Conservation (phyloP, 2,113 vertebrate species). For the Coracopsis vasa region DNA sequence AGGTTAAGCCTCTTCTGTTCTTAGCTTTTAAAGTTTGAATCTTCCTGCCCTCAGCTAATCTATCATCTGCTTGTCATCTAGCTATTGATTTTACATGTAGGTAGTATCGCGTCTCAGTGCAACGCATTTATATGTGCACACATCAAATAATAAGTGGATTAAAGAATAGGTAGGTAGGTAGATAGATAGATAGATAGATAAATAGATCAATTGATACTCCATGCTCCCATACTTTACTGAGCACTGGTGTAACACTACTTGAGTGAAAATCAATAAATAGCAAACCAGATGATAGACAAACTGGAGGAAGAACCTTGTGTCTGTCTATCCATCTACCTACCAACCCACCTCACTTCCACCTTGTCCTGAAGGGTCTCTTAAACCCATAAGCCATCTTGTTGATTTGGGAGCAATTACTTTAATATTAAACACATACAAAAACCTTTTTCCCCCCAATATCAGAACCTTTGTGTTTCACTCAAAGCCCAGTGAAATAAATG, state of each 20-base stretch:
- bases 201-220: neutral
- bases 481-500: neutral
- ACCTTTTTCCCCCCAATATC: accelerated
- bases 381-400: neutral
- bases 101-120: neutral
- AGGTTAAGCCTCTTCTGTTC: slow-evolving; percentile 36
- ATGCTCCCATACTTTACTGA: neutral
- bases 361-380: neutral
- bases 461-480: neutral
- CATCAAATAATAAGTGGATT: neutral
- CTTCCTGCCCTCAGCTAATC: slow-evolving; percentile 14
- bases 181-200: neutral
- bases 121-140: neutral
- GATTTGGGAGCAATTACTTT: neutral
- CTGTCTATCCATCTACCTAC: neutral
- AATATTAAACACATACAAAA: neutral
- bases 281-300: neutral
- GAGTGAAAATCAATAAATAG: neutral
- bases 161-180: neutral
- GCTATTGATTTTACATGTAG: slow-evolving; percentile 2
- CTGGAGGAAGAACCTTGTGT: neutral
- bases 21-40: slow-evolving; percentile 41
- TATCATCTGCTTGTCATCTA: neutral
- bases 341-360: neutral
- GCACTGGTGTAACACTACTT: neutral